A percentile compares a stretch with the other conserved stretches of the same genome.
phyloP scores from a whole-genome alignment of 2,113 vertebrate genomes.

The Pleuronectes platessa region DNA sequence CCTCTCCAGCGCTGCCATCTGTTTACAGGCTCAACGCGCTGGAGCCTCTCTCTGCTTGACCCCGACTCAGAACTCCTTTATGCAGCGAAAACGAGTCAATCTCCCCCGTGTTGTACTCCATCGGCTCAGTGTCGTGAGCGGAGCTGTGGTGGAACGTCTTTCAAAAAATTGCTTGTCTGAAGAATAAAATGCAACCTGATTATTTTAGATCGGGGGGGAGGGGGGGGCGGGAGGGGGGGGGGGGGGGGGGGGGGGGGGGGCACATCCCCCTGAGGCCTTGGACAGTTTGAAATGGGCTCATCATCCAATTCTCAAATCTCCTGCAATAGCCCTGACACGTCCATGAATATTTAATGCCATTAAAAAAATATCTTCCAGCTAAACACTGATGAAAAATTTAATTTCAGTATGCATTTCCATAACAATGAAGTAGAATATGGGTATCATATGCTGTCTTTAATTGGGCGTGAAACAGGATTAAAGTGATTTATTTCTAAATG shows the following conservation, averaged over 20 bases:
- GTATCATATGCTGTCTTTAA: constrained; percentile 55
- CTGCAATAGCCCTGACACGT: constrained; percentile 39
- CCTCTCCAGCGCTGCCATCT: constrained; percentile 53
- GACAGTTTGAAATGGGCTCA: constrained; percentile 54
- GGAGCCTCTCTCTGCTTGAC: constrained; percentile 53
- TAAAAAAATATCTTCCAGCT: constrained; percentile 51
- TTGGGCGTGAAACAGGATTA: constrained; percentile 62
- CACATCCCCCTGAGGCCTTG: constrained; percentile 28
- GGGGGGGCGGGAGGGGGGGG: not conserved
- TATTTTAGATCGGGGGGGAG: constrained; percentile 23
- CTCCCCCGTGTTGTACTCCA: constrained; percentile 17
- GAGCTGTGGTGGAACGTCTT: constrained; percentile 17
- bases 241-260: not conserved
- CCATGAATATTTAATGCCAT: constrained; percentile 69
- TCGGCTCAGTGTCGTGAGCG: constrained; percentile 30
- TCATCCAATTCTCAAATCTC: constrained; percentile 61
- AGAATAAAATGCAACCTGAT: constrained; percentile 54
- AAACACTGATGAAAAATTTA: constrained; percentile 52
- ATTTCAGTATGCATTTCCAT: constrained; percentile 57
- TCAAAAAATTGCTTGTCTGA: constrained; percentile 43
- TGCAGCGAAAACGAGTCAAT: constrained; percentile 42
- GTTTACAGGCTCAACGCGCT: constrained; percentile 51
- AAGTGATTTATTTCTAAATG: constrained; percentile 58
- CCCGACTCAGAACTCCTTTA: constrained; percentile 50
- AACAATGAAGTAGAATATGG: constrained; percentile 45